Evolutionary conservation across 2,888 invertebrate genomes (phyloP).

Genomic region (Automeris io): DNA sequence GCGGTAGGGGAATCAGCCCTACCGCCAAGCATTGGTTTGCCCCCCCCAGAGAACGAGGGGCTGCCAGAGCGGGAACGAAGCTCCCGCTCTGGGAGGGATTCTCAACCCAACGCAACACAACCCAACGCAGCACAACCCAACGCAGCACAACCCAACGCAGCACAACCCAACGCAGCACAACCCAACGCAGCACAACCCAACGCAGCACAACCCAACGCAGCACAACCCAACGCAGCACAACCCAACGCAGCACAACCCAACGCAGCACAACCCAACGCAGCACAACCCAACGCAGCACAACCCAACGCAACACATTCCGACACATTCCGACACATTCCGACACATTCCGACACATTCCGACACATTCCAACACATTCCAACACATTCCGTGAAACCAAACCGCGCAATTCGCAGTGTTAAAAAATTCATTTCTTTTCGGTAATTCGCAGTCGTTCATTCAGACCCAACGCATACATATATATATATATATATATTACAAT

Average conservation of each 20-base stretch:
- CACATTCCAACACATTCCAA: constrained; percentile 2
- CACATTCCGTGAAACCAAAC: neutral
- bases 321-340: constrained; percentile 11
- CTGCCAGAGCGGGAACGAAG: no score
- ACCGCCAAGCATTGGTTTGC: no score
- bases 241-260: constrained; percentile 14
- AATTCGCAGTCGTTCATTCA: no score
- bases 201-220: constrained; percentile 14
- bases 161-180: constrained; percentile 13
- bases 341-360: constrained; percentile 6
- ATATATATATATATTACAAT: no score
- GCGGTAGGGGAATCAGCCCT: no score
- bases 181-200: constrained; percentile 14
- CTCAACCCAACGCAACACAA: constrained; percentile 17
- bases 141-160: constrained; percentile 11
- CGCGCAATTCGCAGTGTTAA: neutral
- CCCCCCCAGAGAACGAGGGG: no score
- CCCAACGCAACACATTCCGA: constrained; percentile 11
- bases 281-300: constrained; percentile 9
- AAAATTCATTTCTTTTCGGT: no score
- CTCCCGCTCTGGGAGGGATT: no score
- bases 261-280: constrained; percentile 13
- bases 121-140: constrained; percentile 17
- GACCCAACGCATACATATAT: no score
- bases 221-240: constrained; percentile 15